phyloP scores from a whole-genome alignment of 1,140 invertebrate genomes.

The Colletes latitarsis region DNA sequence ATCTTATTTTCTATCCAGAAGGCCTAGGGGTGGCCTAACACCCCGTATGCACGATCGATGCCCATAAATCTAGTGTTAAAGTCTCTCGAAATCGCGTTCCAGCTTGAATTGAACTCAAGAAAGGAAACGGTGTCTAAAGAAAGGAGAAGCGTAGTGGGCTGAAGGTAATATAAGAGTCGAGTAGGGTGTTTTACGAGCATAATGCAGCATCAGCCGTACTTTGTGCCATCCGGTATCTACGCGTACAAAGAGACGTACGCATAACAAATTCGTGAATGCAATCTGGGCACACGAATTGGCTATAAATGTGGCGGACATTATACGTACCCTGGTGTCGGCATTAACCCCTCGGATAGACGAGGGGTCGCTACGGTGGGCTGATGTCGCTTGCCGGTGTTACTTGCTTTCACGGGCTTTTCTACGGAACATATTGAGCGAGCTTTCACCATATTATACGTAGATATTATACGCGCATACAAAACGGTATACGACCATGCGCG shows the following conservation, averaged over 20 bases:
- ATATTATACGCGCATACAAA: conserved; percentile 39
- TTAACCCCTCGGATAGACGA: conserved; percentile 49
- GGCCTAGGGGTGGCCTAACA: no score
- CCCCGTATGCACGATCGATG: no score
- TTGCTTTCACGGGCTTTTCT: conserved; percentile 70
- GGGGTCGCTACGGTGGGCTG: conserved; percentile 67
- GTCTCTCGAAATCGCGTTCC: no score
- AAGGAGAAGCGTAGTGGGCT: no score
- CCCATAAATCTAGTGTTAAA: no score
- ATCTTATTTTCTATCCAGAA: no score
- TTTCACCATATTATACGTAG: conserved; percentile 53
- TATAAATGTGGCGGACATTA: conserved; percentile 58
- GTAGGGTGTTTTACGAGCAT: no score
- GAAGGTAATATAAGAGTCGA: no score
- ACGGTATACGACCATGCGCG: conserved; percentile 29
- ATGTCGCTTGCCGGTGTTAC: conserved; percentile 75
- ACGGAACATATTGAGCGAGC: conserved; percentile 51
- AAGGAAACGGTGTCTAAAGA: no score
- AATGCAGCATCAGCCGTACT: no score
- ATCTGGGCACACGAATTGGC: conserved; percentile 60
- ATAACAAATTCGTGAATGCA: conserved; percentile 55
- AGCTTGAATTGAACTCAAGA: no score
- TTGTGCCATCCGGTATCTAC: no score
- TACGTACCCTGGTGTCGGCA: conserved; percentile 42
- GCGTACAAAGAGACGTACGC: not conserved